Base-by-base conservation (phyloP, 1,140 invertebrate species). In the Drosophila pruinosa region DNA sequence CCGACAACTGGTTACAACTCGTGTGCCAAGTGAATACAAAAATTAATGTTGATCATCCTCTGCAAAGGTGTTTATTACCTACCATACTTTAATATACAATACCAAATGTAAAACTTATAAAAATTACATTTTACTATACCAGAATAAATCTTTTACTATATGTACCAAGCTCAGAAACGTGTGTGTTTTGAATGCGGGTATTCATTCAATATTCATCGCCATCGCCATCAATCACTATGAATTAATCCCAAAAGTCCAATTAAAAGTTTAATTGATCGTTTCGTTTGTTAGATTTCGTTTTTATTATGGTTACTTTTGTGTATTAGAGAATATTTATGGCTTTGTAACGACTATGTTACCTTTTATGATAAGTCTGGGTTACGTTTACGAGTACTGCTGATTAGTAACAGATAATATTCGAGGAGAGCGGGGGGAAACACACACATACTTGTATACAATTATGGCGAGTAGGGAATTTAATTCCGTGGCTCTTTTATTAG, bases 281-380 rank as follows among this genome's bases (percentile, higher is more conserved):
- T 85, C 81, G 81, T 86, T 85, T 62, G 81, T 85, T 85, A 85
- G 81, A 86, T 86, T 69, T 85, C 81, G 81, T 73, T 79, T 68
- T 83, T 83, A 67, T 83, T 79, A 61, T 59, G 65, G 62, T 83
- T 79, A 79, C 53, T 61, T 50, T 71, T 38, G 17, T 52, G 26
- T 58, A 36, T 85, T 86, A 86, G 70, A 77, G 54, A 77, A 71
- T 80, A 65, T 68, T 67, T 85, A 79, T 85, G 72, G 78, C 78
- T 78, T 41, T 56, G 79, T 78, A 78, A 78, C 58, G 74, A 82
- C 78, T 73, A 54, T 58, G 75, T 81, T 75, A 65, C 72, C 72
- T 56, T 79, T 72, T 73, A 65, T 36, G 71, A 39, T 48, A 59
- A 48, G 43, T 59, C 43, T 59, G 57, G 57, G 19, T 64, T 80